Base-by-base conservation (phyloP, 2,113 vertebrate genomes). In the Oceanodroma tethys region DNA sequence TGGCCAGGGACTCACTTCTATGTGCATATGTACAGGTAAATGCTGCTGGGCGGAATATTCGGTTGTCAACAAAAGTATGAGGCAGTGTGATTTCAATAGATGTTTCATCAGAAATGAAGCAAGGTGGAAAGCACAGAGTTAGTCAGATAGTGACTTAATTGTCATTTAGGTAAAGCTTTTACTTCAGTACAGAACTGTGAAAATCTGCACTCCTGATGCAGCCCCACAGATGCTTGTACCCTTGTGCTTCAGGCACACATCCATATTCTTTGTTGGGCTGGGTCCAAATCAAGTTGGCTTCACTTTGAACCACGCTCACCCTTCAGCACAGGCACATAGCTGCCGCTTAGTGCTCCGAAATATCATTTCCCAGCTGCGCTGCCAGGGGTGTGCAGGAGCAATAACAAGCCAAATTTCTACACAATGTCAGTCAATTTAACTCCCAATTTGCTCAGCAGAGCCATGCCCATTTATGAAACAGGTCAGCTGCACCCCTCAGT, bases 11-110 rank as follows among this genome's bases (percentile, higher is more conserved):
- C 7, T 75, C 34, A 2, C 9, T 32, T 25, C 7, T 48, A 0
- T 6, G 34, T 20, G 5, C 6, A 16, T 30, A 12, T 1, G 0
- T 50, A 26, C 20, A 55, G 38, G 7, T 26, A 45, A 53, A 42
- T 0, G 3, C 11, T 45, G 36, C 3, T 30, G 9, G 8, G 30
- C 48, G n/a, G 30, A 75, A n/a, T 27, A 70, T 25, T 59, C 5
- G 3, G 7, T 30, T 40, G 23, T n/a, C 65, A 52, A 66, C 9
- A 50, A 21, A 79, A 29, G 3, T 4, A 16, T 2, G 11, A 88
- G 20, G 29, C 34, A 17, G 30, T 3, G 16, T 3, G 10, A 18
- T 34, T 80, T 67, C 42, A 38, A 9, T 4, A 85, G 14, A 1
- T 4, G 5, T 27, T 82, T 73, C 22, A 20, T 8, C 10, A 40